Percentiles rank a stretch among this genome's conserved stretches.
These are phyloP conservation scores for Syngnathus rostellatus DNA, from an alignment of 2,797 vertebrate species.

Conservation along the genomic window DNA sequence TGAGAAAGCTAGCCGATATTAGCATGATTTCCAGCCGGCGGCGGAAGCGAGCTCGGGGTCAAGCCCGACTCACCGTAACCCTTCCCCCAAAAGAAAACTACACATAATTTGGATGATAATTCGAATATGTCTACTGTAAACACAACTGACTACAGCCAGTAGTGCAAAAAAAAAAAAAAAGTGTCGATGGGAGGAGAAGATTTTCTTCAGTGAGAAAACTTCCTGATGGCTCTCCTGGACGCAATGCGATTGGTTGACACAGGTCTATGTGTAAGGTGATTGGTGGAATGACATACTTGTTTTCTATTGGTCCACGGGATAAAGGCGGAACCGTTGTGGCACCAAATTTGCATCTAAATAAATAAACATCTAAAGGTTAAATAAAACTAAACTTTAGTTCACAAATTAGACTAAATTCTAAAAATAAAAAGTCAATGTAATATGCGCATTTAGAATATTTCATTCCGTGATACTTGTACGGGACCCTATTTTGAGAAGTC, in stretches of 20 bases:
- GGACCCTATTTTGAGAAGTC: too few relatives aligned
- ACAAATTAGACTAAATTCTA: neutral
- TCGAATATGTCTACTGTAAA: neutral
- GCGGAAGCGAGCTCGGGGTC: slow-evolving; percentile 13
- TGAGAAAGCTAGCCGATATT: slow-evolving; percentile 24
- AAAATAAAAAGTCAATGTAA: neutral
- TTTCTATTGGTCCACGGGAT: neutral
- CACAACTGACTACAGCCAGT: neutral
- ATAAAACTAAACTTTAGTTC: neutral
- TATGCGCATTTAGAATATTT: neutral
- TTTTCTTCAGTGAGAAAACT: slow-evolving; percentile 20
- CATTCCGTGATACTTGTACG: neutral
- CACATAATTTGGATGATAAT: neutral
- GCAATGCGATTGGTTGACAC: slow-evolving; percentile 38
- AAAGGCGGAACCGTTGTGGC: too few relatives aligned
- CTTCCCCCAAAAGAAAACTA: neutral
- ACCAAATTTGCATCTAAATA: too few relatives aligned
- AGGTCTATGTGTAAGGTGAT: neutral
- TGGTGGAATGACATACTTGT: neutral
- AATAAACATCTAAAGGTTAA: neutral
- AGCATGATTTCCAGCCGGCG: slow-evolving; percentile 16
- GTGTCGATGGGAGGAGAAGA: neutral
- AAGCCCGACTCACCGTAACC: neutral
- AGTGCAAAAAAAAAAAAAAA: neutral
- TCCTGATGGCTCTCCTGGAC: slow-evolving; percentile 53